Evolutionary conservation across 2,113 vertebrate species (phyloP).

Genomic region (Archilochus colubris): DNA sequence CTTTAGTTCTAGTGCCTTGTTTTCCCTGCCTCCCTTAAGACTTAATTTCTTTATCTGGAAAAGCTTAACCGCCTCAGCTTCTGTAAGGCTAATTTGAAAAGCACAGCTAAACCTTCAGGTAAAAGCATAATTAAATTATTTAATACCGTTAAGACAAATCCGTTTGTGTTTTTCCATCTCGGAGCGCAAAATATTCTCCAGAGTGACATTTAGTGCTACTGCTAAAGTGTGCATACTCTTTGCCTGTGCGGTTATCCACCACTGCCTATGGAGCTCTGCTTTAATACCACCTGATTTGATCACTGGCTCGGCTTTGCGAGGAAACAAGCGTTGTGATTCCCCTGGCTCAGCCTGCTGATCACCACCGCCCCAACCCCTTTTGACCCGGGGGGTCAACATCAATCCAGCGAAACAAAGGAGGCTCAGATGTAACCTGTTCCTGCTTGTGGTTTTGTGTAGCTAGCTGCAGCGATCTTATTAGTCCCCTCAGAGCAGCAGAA

Average conservation of each 20-base stretch:
- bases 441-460: background rate
- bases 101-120: background rate
- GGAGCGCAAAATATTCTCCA: rapidly evolving
- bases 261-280: background rate
- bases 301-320: background rate
- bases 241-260: background rate
- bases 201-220: background rate
- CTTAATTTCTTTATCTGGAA: background rate
- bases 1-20: background rate
- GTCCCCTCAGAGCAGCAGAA: background rate
- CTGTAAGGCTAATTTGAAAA: background rate
- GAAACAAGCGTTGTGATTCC: background rate
- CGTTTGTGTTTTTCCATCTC: background rate
- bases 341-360: background rate
- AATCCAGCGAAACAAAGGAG: background rate
- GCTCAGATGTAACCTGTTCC: background rate
- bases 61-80: background rate
- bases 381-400: background rate
- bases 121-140: background rate
- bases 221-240: background rate
- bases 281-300: background rate
- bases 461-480: background rate
- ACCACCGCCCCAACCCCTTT: background rate
- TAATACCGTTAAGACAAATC: background rate
- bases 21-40: background rate